Conservation (phyloP, 37 sponge, comb jelly and placozoan species). For the Agelas oroides region DNA sequence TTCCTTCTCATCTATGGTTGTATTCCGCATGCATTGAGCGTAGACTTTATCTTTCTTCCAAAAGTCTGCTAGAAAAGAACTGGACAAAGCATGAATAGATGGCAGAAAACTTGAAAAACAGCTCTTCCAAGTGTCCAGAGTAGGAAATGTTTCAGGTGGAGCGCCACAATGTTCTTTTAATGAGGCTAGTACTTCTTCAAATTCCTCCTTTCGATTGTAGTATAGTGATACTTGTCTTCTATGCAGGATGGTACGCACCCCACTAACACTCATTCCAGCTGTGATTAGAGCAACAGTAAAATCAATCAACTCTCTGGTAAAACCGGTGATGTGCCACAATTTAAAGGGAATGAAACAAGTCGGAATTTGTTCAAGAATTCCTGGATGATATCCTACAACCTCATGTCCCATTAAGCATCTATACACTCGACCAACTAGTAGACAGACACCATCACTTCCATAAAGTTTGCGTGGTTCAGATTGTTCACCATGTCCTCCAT, state of each 20-base stretch:
- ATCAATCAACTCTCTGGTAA: no score
- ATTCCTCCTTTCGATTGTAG: no score
- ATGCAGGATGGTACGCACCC: no score
- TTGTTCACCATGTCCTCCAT: background rate
- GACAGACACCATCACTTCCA: background rate
- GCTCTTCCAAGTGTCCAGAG: no score
- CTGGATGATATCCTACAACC: constrained; percentile 1
- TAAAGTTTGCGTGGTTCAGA: constrained; percentile 13
- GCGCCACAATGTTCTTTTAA: no score
- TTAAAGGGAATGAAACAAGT: constrained; percentile 9
- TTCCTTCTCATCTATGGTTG: background rate
- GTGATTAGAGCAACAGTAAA: no score
- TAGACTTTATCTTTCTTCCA: constrained; percentile 12
- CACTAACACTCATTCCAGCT: no score
- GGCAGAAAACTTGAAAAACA: background rate
- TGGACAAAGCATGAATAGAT: background rate
- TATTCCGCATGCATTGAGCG: background rate
- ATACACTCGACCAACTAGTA: constrained; percentile 3
- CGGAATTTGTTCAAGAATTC: constrained; percentile 4
- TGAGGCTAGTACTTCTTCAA: no score
- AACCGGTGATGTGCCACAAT: constrained; percentile 47
- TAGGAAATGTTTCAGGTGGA: no score
- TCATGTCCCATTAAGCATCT: background rate
- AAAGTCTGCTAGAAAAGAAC: background rate
- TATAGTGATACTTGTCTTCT: no score